Base-by-base conservation (phyloP, 2,113 vertebrate species). In the Colaptes auratus region DNA sequence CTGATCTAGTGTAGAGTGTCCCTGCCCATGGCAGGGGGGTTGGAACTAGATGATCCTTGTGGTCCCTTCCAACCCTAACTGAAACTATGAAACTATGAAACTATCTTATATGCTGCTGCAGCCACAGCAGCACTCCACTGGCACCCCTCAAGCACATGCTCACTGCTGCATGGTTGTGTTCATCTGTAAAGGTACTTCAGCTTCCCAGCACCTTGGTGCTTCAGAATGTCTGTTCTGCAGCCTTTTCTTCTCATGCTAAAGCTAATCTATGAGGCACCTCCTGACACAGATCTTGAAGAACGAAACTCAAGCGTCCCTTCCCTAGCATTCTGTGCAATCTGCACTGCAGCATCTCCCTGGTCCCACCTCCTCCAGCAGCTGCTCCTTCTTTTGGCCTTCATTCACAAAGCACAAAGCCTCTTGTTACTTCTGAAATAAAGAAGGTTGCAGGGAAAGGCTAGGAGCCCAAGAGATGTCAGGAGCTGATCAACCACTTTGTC, bases 341-440 rank as follows among this genome's bases (percentile, higher is more conserved):
- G 39, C 2, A 3, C 27, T 3, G 2, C 70, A 52, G n/a, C 17
- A 85, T 66, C 55, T 79, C 53, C 42, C 78, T 52, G 16, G 59
- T 44, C 8, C 24, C 30, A 42, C 11, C 55, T 89, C 46, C 61
- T 85, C 53, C 86, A 75, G 42, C 31, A 77, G 46, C 28, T 1
- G 0, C 6, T 31, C 17, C 53, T 77, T 74, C 33, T 28, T 71
- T 74, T 27, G 71, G 58, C 73, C 44, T 50, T 83, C 11, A 4
- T 19, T 64, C 61, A 75, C 39, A 24, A 77, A 39, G 46, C n/a
- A 73, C 24, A 88, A 86, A 78, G 61, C 8, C 33, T 88, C 75
- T 73, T 58, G 7, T 31, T 77, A 61, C 30, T 61, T 73, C 69
- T 59, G 74, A 86, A 92, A 36, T 85, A 42, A 73, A 77, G 78